A percentile compares a stretch with the other conserved stretches of the same genome.
Evolutionary conservation across 2,113 vertebrate genomes (phyloP).

Genomic region (Tinamus guttatus): DNA sequence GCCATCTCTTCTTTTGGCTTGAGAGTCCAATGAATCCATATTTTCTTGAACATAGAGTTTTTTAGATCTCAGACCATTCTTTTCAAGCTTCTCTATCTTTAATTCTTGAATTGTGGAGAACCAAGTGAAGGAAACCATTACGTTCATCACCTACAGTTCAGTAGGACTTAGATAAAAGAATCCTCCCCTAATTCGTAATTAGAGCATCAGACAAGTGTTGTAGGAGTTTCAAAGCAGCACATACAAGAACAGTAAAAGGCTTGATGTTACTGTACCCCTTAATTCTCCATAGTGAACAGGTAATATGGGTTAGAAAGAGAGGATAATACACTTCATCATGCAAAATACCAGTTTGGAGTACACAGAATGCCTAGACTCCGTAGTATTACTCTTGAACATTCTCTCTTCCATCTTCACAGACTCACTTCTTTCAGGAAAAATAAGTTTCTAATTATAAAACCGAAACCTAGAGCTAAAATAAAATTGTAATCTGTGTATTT

Average conservation of each 20-base stretch:
- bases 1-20: background rate
- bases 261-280: background rate
- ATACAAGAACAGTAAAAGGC: background rate
- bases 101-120: background rate
- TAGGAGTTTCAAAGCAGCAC: background rate
- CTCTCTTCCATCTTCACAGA: background rate
- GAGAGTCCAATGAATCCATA: background rate
- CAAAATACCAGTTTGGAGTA: background rate
- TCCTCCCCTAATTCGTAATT: background rate
- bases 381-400: background rate
- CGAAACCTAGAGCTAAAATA: background rate
- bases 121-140: background rate
- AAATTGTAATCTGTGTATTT: background rate
- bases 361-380: background rate
- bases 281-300: background rate
- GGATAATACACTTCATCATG: rapidly evolving
- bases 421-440: background rate
- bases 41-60: background rate
- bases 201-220: background rate
- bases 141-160: background rate
- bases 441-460: background rate
- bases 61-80: background rate
- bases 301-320: background rate
- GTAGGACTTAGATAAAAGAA: background rate
- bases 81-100: background rate